A percentile compares a stretch with the other conserved stretches of the same genome.
phyloP scores from a whole-genome alignment of 2,888 invertebrate species.

The Phytoseiulus persimilis region DNA sequence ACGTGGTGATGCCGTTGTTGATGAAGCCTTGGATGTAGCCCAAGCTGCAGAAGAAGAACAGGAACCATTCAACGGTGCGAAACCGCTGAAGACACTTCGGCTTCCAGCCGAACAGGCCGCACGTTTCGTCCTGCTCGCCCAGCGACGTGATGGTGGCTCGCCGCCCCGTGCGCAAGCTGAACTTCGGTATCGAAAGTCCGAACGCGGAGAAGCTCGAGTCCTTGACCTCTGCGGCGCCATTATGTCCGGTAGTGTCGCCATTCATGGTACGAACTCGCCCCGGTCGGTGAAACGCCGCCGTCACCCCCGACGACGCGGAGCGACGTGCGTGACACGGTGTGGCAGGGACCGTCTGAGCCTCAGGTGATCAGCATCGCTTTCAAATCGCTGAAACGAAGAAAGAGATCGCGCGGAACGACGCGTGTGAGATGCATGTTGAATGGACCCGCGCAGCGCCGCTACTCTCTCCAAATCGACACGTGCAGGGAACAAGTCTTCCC shows the following conservation, averaged over 20 bases:
- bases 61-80: conserved; percentile 47
- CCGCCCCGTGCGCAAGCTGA: conserved; percentile 9
- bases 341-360: background rate
- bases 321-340: background rate
- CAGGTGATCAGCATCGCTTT: background rate
- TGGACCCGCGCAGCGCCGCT: too few relatives aligned
- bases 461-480: too few relatives aligned
- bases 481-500: too few relatives aligned
- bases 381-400: too few relatives aligned
- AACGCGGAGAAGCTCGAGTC: conserved; percentile 24
- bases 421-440: too few relatives aligned
- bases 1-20: conserved; percentile 39
- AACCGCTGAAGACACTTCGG: conserved; percentile 47
- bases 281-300: background rate
- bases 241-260: background rate
- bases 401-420: too few relatives aligned
- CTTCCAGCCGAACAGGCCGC: conserved; percentile 47
- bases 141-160: conserved; percentile 23
- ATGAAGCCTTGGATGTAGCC: conserved; percentile 40
- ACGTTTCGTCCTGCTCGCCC: conserved; percentile 43
- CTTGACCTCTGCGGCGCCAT: background rate
- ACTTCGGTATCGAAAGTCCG: conserved; percentile 21
- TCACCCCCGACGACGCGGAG: background rate
- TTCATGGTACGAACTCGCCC: background rate
- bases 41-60: conserved; percentile 47